Conservation (phyloP, 2,113 vertebrate species). For the Alectura lathami region DNA sequence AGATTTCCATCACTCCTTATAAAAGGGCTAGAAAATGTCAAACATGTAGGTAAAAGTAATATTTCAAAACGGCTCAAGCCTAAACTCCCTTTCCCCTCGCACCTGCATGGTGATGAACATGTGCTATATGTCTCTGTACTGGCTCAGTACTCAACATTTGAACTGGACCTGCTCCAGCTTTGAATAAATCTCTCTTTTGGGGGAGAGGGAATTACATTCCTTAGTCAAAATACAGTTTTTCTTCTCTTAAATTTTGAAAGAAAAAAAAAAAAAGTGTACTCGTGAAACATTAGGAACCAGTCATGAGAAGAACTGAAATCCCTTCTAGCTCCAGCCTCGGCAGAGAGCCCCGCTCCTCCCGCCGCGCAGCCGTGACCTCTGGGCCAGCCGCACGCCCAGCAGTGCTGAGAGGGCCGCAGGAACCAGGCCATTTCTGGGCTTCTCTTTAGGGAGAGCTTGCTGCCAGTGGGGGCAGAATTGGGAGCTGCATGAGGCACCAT, state of each 20-base stretch:
- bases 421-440: background rate
- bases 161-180: slow-evolving; percentile 43
- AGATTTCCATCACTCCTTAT: slow-evolving; percentile 48
- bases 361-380: background rate
- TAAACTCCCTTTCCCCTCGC: slow-evolving; percentile 23
- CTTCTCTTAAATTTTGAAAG: slow-evolving; percentile 43
- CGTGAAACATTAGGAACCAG: slow-evolving; percentile 24
- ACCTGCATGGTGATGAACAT: slow-evolving; percentile 45
- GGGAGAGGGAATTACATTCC: slow-evolving; percentile 59
- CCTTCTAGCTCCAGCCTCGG: background rate
- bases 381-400: background rate
- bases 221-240: slow-evolving; percentile 34
- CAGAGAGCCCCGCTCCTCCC: background rate
- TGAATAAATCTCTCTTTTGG: slow-evolving; percentile 65
- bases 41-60: slow-evolving; percentile 28
- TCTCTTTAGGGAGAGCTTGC: background rate
- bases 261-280: background rate
- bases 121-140: background rate
- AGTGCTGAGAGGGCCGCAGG: background rate
- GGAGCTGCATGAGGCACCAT: background rate
- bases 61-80: slow-evolving; percentile 41
- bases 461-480: background rate
- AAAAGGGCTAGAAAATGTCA: slow-evolving; percentile 44
- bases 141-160: slow-evolving; percentile 24
- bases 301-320: slow-evolving; percentile 45